A percentile compares a stretch with the other conserved stretches of the same genome.
phyloP scores from a whole-genome alignment of 2,113 vertebrate genomes.

The Notarius quadriscutis region DNA sequence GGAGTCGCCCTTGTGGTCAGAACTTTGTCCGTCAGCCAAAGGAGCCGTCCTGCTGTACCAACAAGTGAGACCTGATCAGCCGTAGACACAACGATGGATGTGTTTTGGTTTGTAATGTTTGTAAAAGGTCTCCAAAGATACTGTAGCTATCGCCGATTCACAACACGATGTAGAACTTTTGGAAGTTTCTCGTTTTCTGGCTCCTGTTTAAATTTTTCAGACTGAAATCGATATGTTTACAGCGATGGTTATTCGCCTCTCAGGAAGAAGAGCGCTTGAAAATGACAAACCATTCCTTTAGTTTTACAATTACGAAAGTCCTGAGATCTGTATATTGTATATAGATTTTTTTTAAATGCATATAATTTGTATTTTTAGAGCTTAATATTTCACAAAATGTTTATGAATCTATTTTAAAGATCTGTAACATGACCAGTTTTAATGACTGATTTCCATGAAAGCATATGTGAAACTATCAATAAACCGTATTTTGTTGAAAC shows the following conservation, averaged over 20 bases:
- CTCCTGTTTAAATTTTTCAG: background rate
- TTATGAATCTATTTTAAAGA: background rate
- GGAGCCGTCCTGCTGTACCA: slow-evolving; percentile 77
- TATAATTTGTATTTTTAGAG: background rate
- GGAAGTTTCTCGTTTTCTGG: background rate
- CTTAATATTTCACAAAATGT: slow-evolving; percentile 4
- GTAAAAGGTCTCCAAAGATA: background rate
- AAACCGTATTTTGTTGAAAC: background rate
- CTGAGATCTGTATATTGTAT: background rate
- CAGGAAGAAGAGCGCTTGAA: background rate
- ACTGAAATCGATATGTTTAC: background rate
- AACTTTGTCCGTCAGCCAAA: slow-evolving; percentile 89
- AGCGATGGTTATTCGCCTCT: background rate
- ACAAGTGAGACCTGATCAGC: slow-evolving; percentile 61
- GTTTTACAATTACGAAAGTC: background rate
- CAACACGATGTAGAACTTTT: background rate
- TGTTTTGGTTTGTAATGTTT: background rate
- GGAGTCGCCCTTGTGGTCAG: slow-evolving; percentile 73
- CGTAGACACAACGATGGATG: background rate
- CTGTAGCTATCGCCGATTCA: background rate
- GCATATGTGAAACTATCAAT: background rate
- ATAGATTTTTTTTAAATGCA: background rate
- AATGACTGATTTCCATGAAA: background rate
- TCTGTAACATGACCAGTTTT: background rate
- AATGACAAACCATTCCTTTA: background rate